Evolutionary conservation across 2,888 invertebrate genomes (phyloP).

Genomic region (Kryphioiulus occultus): DNA sequence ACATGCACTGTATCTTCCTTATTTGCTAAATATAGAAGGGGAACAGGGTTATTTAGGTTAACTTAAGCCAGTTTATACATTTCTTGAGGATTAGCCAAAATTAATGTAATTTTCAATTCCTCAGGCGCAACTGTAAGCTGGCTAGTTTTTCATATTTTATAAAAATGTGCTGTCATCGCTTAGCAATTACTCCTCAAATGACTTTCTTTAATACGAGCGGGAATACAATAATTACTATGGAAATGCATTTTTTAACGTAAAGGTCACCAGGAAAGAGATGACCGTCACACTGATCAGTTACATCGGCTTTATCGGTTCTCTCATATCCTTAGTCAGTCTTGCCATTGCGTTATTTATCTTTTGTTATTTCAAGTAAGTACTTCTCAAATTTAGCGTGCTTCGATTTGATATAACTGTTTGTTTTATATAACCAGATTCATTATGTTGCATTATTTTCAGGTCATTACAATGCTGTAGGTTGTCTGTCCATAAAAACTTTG

Average conservation of each 20-base stretch:
- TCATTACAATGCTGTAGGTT: conserved; percentile 63
- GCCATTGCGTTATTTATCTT: conserved; percentile 63
- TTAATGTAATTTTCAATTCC: not conserved
- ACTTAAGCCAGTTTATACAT: not conserved
- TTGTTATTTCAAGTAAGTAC: conserved; percentile 64
- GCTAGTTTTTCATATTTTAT: not conserved
- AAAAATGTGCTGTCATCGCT: not conserved
- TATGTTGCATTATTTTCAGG: conserved; percentile 57
- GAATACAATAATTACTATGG: no score
- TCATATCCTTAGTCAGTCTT: conserved; percentile 62
- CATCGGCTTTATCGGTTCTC: conserved; percentile 63
- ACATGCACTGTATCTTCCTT: no score
- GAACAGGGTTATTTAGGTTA: not conserved
- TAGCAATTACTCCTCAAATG: not conserved
- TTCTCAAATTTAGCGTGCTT: not conserved
- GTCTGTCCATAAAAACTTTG: conserved; percentile 63
- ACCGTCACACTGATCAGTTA: conserved; percentile 60
- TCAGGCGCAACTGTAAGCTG: not conserved
- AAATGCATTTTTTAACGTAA: not conserved
- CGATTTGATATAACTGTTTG: no score
- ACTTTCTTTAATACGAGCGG: no score
- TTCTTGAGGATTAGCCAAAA: not conserved
- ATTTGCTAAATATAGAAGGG: no score
- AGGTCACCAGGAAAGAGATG: conserved; percentile 49
- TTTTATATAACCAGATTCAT: no score